These are phyloP conservation scores for Calidris pygmaea DNA, from an alignment of 2,113 vertebrate species.

Conservation along the genomic window DNA sequence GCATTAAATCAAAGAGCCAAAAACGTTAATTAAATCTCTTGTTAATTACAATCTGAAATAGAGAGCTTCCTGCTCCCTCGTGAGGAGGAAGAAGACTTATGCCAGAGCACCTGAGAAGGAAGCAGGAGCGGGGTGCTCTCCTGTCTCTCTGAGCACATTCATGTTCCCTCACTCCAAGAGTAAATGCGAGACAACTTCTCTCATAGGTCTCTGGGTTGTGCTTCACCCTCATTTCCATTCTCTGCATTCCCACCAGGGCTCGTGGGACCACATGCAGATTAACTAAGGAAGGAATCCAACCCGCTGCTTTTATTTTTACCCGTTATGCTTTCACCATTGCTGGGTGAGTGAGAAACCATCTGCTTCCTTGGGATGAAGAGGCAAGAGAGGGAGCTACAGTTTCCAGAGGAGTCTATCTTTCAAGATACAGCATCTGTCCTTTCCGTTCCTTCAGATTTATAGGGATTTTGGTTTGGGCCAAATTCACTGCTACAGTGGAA, in stretches of 20 bases:
- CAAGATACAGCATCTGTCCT: conserved; percentile 1
- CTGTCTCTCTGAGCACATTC: neutral
- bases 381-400: neutral
- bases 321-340: neutral
- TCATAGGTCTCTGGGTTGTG: neutral
- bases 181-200: neutral
- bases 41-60: neutral
- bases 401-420: neutral
- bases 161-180: neutral
- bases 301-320: conserved; percentile 41
- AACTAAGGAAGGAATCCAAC: neutral
- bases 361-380: conserved; percentile 3
- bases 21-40: neutral
- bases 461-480: neutral
- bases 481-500: neutral
- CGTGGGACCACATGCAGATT: neutral
- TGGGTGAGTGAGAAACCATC: neutral
- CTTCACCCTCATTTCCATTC: neutral
- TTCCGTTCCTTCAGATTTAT: neutral
- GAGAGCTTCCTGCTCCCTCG: neutral
- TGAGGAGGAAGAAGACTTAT: neutral
- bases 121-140: neutral
- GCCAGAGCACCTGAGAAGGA: neutral
- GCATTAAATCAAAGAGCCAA: neutral
- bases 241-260: neutral